A percentile compares a stretch with the other conserved stretches of the same genome.
phyloP scores from a whole-genome alignment of 2,797 vertebrate species.

The Myotis daubentonii region DNA sequence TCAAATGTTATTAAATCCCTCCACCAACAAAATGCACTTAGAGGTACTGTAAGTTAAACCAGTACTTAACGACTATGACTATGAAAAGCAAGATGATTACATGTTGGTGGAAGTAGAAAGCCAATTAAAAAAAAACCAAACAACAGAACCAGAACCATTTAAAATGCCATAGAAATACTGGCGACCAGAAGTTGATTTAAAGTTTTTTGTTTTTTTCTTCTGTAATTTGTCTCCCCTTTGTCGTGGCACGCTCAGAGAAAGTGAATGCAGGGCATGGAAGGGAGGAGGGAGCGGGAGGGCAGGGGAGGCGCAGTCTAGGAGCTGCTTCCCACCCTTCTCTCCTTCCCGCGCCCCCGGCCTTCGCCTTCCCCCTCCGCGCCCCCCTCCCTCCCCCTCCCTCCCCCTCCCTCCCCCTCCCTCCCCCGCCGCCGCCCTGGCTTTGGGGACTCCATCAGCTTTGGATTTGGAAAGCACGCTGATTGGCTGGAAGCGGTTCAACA shows the following conservation, averaged over 20 bases:
- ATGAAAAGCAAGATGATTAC: slow-evolving; percentile 59
- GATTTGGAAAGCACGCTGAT: slow-evolving; percentile 85
- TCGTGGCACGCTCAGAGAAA: slow-evolving; percentile 86
- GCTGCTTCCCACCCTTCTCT: background rate
- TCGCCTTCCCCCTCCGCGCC: background rate
- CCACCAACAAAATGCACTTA: slow-evolving; percentile 60
- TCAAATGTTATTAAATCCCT: slow-evolving; percentile 71
- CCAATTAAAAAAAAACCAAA: slow-evolving; percentile 64
- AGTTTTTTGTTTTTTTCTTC: slow-evolving; percentile 81
- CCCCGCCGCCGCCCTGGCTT: slow-evolving; percentile 50
- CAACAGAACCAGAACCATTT: slow-evolving; percentile 53
- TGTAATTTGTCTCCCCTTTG: slow-evolving; percentile 86
- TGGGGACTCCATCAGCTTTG: slow-evolving; percentile 86
- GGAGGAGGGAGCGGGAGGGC: slow-evolving; percentile 74
- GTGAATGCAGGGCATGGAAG: slow-evolving; percentile 59
- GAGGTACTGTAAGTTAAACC: slow-evolving; percentile 72
- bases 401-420: background rate
- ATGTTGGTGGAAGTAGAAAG: slow-evolving; percentile 70
- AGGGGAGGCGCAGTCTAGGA: background rate
- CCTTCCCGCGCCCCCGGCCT: background rate
- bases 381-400: background rate
- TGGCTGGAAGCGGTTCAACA: slow-evolving; percentile 87
- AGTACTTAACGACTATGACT: slow-evolving; percentile 54
- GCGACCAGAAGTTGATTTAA: slow-evolving; percentile 80
- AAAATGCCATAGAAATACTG: slow-evolving; percentile 64